Conservation (phyloP, 2,888 invertebrate genomes). For the Zootermopsis nevadensis region DNA sequence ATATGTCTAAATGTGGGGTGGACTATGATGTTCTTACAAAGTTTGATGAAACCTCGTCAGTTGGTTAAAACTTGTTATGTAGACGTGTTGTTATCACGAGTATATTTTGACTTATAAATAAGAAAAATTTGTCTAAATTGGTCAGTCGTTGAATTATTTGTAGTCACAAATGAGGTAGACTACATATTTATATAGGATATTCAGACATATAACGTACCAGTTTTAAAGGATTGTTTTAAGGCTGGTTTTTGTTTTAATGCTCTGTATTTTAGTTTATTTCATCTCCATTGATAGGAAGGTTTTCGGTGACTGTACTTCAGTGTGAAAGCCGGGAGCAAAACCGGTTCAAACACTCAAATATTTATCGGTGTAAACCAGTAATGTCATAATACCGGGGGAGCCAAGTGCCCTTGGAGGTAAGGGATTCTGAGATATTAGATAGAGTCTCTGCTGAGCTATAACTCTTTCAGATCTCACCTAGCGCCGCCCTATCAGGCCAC, state of each 20-base stretch:
- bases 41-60: no score
- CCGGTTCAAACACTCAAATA: slow-evolving; percentile 40
- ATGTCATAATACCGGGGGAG: slow-evolving; percentile 43
- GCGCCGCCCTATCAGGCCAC: neutral
- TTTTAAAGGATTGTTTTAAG: neutral
- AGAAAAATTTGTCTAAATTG: no score
- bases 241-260: neutral
- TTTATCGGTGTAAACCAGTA: slow-evolving; percentile 44
- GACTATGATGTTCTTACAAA: no score
- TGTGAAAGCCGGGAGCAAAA: slow-evolving; percentile 21
- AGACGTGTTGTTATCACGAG: no score
- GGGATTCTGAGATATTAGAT: slow-evolving; percentile 38
- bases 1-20: no score
- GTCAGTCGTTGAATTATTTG: no score
- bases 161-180: no score
- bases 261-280: neutral
- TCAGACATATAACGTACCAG: neutral
- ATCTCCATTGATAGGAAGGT: neutral
- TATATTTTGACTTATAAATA: no score
- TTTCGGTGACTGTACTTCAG: slow-evolving; percentile 13
- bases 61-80: no score
- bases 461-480: slow-evolving; percentile 4
- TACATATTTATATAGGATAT: no score
- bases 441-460: slow-evolving; percentile 28
- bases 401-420: neutral